Conservation (phyloP, 2,113 vertebrate species). For the Trogon surrucura region DNA sequence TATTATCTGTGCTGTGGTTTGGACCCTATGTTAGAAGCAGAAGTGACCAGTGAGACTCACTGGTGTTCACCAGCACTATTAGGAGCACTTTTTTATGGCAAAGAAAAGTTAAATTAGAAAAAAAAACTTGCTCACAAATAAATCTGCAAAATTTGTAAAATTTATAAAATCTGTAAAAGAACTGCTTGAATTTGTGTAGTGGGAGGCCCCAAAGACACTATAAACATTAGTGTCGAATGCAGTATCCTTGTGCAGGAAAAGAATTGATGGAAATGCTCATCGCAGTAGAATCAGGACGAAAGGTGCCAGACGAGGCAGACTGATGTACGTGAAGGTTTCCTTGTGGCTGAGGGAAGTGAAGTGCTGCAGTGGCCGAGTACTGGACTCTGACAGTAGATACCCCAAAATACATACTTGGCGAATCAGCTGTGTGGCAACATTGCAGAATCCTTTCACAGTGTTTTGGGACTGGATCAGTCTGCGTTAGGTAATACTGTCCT, state of each 20-base stretch:
- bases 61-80: neutral
- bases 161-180: neutral
- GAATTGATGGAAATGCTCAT: neutral
- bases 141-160: neutral
- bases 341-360: neutral
- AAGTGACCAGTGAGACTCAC: neutral
- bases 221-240: neutral
- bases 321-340: neutral
- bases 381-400: neutral
- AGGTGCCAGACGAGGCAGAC: neutral
- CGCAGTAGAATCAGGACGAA: neutral
- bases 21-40: neutral
- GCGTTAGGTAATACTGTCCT: neutral
- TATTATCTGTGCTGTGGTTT: neutral
- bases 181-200: neutral
- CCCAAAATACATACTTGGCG: neutral
- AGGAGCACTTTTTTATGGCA: neutral
- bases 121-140: neutral
- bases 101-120: neutral
- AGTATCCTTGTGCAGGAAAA: neutral
- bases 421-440: neutral
- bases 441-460: neutral
- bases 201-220: neutral
- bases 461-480: neutral
- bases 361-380: neutral